phyloP scores from a whole-genome alignment of 1,140 invertebrate species.

The Meloidogyne hapla region DNA sequence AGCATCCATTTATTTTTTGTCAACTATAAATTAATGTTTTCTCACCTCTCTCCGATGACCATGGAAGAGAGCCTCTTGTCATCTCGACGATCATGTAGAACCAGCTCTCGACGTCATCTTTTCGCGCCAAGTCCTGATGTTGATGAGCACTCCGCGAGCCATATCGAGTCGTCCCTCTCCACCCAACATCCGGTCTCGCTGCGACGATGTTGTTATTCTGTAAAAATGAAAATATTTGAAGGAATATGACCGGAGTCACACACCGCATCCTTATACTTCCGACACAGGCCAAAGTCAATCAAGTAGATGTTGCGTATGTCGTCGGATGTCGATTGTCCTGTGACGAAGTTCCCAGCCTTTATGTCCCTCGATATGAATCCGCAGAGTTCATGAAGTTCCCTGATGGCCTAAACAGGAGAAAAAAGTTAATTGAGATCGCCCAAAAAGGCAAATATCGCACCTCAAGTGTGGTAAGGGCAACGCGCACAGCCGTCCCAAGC shows the following conservation, averaged over 20 bases:
- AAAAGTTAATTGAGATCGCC: not conserved
- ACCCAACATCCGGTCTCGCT: constrained; percentile 48
- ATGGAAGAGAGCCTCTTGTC: constrained; percentile 47
- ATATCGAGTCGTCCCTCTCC: constrained; percentile 86
- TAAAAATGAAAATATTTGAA: constrained; percentile 80
- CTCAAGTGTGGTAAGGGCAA: constrained; percentile 48
- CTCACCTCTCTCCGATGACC: constrained; percentile 24
- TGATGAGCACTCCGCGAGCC: constrained; percentile 98
- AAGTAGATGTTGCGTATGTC: constrained; percentile 65
- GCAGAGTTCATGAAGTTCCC: constrained; percentile 42
- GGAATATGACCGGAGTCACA: not conserved
- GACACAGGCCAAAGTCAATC: constrained; percentile 94
- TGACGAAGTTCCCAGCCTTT: constrained; percentile 53
- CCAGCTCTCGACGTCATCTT: constrained; percentile 46
- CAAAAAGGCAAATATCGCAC: not conserved
- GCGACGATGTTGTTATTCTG: constrained; percentile 65
- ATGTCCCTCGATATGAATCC: constrained; percentile 49
- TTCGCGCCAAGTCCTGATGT: constrained; percentile 72
- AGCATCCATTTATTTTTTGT: not conserved
- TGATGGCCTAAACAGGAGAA: constrained; percentile 40
- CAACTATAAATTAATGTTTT: not conserved
- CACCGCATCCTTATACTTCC: constrained; percentile 76
- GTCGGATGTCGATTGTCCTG: constrained; percentile 32
- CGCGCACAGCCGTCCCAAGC: constrained; percentile 41
- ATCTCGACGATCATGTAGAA: constrained; percentile 55